Evolutionary conservation across 2,888 invertebrate genomes (phyloP), one percentile per base, ranked within the genome.

Genomic region (Chrysopilus asiliformis): DNA sequence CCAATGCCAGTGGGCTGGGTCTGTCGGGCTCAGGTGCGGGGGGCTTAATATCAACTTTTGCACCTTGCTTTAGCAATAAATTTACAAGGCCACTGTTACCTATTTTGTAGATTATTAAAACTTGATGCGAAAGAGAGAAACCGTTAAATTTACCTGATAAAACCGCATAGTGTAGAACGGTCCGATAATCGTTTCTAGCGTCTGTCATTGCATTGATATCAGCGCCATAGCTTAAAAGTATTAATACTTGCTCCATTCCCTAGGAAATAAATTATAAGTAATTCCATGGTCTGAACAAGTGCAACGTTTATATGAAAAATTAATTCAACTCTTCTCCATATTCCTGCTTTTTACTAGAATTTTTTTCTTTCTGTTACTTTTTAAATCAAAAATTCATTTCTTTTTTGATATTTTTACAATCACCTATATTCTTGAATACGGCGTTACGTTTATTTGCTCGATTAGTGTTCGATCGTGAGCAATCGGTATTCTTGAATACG

Each of bases 111-210:
- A 12, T 8, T 16, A 16, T 14, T 13, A n/a, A 16, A 31, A 2
- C 31, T n/a, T 17, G 20, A 19, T 31, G 8, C n/a, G 10, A 22
- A 9, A n/a, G 17, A 9, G 12, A 20, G 8, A 24, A 32, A 7
- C 12, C 15, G 18, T 15, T 10, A 30, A 30, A 9, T 14, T 71
- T 70, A 51, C 83, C 89, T 38, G 82, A 79, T 31, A 86, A 69
- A 0, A 90, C 81, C 3, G 86, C 90, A 56, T 86, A 90, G 56
- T 91, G 90, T 53, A 93, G 68, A 3, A 89, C 86, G 3, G 87
- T 86, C 39, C 90, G 70, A 55, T 76, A 83, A 53, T 90, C 90
- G 53, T 89, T 84, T 40, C 86, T 68, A n/a, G 79, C 77, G 51
- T 86, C 83, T 0, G 87, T 77, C 66, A 81, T 77, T 4, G 83